phyloP scores from a whole-genome alignment of 2,888 invertebrate species.

The Apotomis betuletana region DNA sequence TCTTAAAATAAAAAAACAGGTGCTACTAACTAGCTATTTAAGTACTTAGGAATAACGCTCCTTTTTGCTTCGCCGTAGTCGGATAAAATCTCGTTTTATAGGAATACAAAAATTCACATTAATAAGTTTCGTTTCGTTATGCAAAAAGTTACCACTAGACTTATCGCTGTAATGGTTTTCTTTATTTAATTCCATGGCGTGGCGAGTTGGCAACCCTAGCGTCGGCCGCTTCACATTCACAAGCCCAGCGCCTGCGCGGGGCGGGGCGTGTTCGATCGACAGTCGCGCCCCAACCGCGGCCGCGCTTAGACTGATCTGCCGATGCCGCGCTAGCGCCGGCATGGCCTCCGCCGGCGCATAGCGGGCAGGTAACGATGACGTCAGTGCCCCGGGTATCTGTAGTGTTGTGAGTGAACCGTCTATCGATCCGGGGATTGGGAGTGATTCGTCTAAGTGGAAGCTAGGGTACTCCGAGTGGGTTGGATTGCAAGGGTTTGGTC shows the following conservation, averaged over 20 bases:
- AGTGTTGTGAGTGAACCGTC: conserved; percentile 15
- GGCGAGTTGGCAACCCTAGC: conserved; percentile 4
- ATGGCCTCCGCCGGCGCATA: conserved; percentile 60
- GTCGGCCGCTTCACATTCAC: background rate
- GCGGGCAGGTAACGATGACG: conserved; percentile 55
- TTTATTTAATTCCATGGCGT: too few species aligned
- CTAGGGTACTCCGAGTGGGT: too few species aligned
- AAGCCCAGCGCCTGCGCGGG: conserved; percentile 45
- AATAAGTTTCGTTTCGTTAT: too few species aligned
- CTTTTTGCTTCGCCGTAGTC: too few species aligned
- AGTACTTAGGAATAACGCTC: too few species aligned
- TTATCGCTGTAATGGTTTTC: too few species aligned
- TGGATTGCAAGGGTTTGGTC: background rate
- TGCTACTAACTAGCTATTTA: too few species aligned
- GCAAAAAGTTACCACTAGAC: too few species aligned
- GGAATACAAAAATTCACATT: too few species aligned
- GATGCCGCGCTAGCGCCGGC: conserved; percentile 70
- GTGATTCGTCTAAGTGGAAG: too few species aligned
- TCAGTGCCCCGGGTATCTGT: background rate
- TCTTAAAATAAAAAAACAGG: too few species aligned
- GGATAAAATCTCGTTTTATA: too few species aligned
- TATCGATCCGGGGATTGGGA: background rate
- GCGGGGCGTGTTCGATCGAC: conserved; percentile 55
- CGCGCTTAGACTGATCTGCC: conserved; percentile 64
- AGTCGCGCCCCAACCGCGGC: conserved; percentile 70